Evolutionary conservation across 2,113 vertebrate species (phyloP), one percentile per base, ranked within the genome.

Genomic region (Phalacrocorax aristotelis): DNA sequence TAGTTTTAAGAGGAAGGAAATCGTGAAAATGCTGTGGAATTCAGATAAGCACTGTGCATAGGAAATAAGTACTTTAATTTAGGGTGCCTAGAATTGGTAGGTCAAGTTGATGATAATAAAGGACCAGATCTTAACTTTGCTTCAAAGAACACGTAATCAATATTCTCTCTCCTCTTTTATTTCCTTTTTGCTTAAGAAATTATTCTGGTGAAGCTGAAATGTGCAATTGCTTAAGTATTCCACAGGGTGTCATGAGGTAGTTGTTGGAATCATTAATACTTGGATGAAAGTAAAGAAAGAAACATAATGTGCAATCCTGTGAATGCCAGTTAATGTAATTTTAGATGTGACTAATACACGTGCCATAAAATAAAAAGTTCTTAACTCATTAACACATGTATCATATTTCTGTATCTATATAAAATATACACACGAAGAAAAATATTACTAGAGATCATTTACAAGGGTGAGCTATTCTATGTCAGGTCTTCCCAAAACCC

Each of bases 211-310:
- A 86, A 87, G 66, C 30, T 71, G 49, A 82, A 88, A 75, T 36
- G 72, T 97, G 97, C 90, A 98, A 83, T 98, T 92, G 94, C 98
- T 78, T 23, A 44, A 69, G 72, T 64, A 64, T 75, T 90, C 98
- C 99, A 99, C 99, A 98, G 96, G 99, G 98, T 98, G 99, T 99
- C 99, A 97, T 96, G 98, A 98, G 94, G 95, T 81, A 95, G 97
- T 98, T 97, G 95, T 60, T 91, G 82, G 94, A 97, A 95, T 96
- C 68, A 48, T 90, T 79, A 96, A 65, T 87, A 76, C 69, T 96
- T 86, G 93, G 62, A 36, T 54, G 75, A 85, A 93, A 74, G 86
- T 70, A 74, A 92, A 90, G 76, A 90, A 97, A 83, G 85, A 83
- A 93, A 77, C 79, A 21, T 62, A 65, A 40, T 86, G 71, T 89